Percentiles rank a stretch among this genome's conserved stretches.
phyloP scores from a whole-genome alignment of 2,888 invertebrate genomes.

The Metallyticus violacea region DNA sequence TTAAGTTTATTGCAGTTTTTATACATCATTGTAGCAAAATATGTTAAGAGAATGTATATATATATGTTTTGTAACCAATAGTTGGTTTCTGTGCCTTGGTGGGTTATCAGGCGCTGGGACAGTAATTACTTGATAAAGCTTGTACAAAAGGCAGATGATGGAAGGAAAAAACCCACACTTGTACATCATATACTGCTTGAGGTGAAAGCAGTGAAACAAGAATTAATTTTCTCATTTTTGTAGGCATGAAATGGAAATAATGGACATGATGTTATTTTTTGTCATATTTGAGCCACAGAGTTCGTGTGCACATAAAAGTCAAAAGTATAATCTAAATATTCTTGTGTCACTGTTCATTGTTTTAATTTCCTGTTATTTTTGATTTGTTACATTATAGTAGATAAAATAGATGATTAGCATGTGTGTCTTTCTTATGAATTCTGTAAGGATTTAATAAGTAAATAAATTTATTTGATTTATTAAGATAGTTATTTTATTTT shows the following conservation, averaged over 20 bases:
- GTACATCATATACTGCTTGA: neutral
- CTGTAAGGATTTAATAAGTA: neutral
- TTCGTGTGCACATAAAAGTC: neutral
- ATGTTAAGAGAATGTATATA: neutral
- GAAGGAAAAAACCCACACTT: neutral
- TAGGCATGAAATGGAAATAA: neutral
- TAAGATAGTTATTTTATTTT: neutral
- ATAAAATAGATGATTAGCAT: neutral
- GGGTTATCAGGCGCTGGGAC: neutral
- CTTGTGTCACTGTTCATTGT: neutral
- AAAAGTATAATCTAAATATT: neutral
- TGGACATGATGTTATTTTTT: neutral
- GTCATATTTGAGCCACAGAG: neutral
- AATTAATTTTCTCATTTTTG: neutral
- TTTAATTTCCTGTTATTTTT: neutral
- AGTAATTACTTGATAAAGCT: neutral
- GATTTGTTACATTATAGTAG: neutral
- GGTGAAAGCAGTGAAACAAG: neutral
- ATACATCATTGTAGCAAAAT: neutral
- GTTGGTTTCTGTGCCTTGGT: neutral
- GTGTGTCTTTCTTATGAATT: constrained; percentile 4
- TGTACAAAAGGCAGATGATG: neutral
- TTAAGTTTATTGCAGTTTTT: neutral
- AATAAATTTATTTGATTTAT: neutral
- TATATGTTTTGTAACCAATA: neutral